Evolutionary conservation across 2,888 invertebrate species (phyloP).

Genomic region (Perizoma affinitatum): DNA sequence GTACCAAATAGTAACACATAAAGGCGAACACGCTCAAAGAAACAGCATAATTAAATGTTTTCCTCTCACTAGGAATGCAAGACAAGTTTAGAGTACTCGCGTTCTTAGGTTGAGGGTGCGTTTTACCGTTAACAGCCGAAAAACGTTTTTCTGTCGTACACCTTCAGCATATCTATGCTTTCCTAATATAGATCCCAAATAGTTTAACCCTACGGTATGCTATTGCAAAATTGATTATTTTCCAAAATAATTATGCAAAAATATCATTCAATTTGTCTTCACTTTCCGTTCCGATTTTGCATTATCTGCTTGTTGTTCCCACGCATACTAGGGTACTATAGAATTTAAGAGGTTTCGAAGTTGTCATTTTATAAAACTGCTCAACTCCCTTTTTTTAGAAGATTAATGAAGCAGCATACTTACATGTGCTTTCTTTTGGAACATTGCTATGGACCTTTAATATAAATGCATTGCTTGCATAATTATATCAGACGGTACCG

Average conservation of each 20-base stretch:
- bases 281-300: slow-evolving; percentile 2
- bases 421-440: no score
- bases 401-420: no score
- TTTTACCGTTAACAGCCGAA: slow-evolving; percentile 1
- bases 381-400: no score
- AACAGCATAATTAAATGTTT: slow-evolving; percentile 17
- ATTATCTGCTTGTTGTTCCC: slow-evolving; percentile 5
- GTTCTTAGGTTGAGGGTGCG: slow-evolving; percentile 16
- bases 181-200: slow-evolving; percentile 18
- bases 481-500: no score
- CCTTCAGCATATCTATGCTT: slow-evolving; percentile 8
- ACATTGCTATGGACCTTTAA: no score
- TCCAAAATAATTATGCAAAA: no score
- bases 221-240: no score
- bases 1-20: no score
- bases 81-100: slow-evolving; percentile 17
- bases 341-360: not conserved
- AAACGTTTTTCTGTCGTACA: slow-evolving; percentile 1
- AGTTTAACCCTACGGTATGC: slow-evolving; percentile 1
- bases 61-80: slow-evolving; percentile 18
- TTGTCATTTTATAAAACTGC: no score
- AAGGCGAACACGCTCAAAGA: not conserved
- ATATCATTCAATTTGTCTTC: not conserved
- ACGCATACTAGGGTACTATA: slow-evolving; percentile 9
- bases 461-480: no score